These are phyloP conservation scores for Anoplophora glabripennis DNA, from an alignment of 1,140 invertebrate genomes.

Conservation along the genomic window DNA sequence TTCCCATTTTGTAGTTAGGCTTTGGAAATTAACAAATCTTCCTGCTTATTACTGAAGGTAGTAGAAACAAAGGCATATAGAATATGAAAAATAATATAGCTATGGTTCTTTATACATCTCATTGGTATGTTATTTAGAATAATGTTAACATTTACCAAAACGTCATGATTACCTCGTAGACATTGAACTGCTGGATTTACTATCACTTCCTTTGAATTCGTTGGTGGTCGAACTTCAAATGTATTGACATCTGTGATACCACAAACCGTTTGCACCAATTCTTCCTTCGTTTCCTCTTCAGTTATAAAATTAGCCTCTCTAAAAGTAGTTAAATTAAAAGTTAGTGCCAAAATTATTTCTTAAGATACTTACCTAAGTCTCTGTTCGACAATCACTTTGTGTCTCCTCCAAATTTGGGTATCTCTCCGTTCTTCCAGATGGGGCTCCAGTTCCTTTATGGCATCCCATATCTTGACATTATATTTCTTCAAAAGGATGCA, in stretches of 20 bases:
- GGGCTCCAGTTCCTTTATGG: conserved; percentile 57
- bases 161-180: conserved; percentile 16
- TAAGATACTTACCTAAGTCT: conserved; percentile 26
- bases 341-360: neutral
- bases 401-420: conserved; percentile 49
- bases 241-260: conserved; percentile 79
- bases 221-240: conserved; percentile 67
- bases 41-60: no score
- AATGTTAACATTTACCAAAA: no score
- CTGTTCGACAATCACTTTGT: conserved; percentile 47
- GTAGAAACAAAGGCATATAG: no score
- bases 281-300: conserved; percentile 24
- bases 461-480: conserved; percentile 54
- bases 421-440: conserved; percentile 59
- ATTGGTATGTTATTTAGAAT: no score
- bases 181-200: conserved; percentile 19
- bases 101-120: no score
- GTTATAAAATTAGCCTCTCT: conserved; percentile 2
- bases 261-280: conserved; percentile 65
- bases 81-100: no score
- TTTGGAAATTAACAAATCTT: no score
- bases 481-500: conserved; percentile 58
- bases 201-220: conserved; percentile 54
- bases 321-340: neutral
- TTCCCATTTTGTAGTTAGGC: no score